Evolutionary conservation across 1,140 invertebrate genomes (phyloP).

Genomic region (Microplitis mediator): DNA sequence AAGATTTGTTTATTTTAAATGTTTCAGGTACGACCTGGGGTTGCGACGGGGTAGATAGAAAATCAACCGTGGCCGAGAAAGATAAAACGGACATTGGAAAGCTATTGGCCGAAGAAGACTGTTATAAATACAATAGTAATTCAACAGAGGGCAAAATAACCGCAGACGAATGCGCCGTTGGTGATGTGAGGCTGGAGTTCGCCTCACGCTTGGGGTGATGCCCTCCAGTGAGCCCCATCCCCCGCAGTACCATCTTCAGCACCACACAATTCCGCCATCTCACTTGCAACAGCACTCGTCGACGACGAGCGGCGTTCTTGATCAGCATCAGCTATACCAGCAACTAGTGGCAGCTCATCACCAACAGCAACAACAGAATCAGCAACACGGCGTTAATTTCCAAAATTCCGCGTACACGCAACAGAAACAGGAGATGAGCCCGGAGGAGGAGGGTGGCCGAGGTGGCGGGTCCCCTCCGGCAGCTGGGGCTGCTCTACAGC

Average conservation of each 20-base stretch:
- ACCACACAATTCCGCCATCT: constrained; percentile 57
- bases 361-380: constrained; percentile 48
- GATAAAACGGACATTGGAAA: constrained; percentile 24
- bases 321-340: constrained; percentile 57
- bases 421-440: constrained; percentile 66
- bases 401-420: constrained; percentile 59
- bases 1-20: constrained; percentile 23
- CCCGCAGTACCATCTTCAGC: constrained; percentile 60
- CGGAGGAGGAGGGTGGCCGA: constrained; percentile 70
- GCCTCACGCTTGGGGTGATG: constrained; percentile 62
- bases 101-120: constrained; percentile 1
- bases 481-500: constrained; percentile 62
- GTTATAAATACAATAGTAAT: constrained; percentile 24
- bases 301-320: constrained; percentile 44
- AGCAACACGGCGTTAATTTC: constrained; percentile 55
- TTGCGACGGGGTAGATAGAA: constrained; percentile 56
- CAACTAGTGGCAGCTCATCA: constrained; percentile 60
- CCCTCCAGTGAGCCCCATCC: constrained; percentile 62
- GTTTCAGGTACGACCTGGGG: constrained; percentile 59
- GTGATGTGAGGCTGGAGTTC: constrained; percentile 61
- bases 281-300: constrained; percentile 55
- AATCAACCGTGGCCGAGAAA: constrained; percentile 43
- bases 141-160: constrained; percentile 31
- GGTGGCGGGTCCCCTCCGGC: constrained; percentile 68
- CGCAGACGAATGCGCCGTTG: constrained; percentile 50